phyloP scores from a whole-genome alignment of 2,797 vertebrate species.

The Sylvilagus floridanus region DNA sequence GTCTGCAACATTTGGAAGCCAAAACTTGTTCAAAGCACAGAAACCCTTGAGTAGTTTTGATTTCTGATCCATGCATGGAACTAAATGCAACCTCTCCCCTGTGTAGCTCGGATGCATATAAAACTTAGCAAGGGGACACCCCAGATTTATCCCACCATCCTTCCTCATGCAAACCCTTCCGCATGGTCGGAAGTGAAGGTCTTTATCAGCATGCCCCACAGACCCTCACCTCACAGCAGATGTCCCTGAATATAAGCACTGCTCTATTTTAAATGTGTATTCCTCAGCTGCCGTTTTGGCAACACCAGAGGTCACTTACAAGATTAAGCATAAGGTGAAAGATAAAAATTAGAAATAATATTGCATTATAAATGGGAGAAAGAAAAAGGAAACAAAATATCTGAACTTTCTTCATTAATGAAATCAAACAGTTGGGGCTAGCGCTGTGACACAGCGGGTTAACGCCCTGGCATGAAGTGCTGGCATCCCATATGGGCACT shows the following conservation, averaged over 20 bases:
- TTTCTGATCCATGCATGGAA: background rate
- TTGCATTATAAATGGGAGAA: background rate
- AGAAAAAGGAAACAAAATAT: background rate
- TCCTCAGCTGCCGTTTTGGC: background rate
- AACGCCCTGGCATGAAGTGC: no score
- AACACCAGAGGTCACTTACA: background rate
- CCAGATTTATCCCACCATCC: background rate
- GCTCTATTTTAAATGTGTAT: background rate
- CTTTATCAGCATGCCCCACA: background rate
- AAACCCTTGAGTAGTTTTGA: no score
- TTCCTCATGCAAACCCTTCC: background rate
- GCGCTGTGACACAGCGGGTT: no score
- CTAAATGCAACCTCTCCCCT: background rate
- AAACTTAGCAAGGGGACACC: background rate
- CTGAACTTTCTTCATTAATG: background rate
- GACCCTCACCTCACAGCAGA: background rate
- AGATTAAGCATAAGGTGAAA: constrained; percentile 21
- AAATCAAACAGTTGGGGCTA: no score
- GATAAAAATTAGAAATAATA: background rate
- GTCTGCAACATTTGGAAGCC: no score
- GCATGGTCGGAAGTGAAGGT: background rate
- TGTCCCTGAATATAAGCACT: background rate
- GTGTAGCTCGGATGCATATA: background rate
- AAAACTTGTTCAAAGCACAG: no score
- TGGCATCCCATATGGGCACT: no score